phyloP scores from a whole-genome alignment of 2,888 invertebrate species.

The Bellardia bayeri region DNA sequence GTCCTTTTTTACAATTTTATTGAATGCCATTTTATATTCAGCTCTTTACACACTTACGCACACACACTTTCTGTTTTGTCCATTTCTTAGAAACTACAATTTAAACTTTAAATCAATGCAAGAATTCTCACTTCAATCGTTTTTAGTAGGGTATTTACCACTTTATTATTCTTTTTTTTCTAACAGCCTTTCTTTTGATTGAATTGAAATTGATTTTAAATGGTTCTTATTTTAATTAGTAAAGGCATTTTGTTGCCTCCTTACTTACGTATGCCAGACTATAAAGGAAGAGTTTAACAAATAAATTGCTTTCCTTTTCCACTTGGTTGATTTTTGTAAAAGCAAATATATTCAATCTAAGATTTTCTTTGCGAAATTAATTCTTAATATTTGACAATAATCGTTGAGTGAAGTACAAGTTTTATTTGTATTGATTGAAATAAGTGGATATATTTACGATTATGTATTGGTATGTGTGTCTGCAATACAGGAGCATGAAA shows the following conservation, averaged over 20 bases:
- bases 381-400: constrained; percentile 37
- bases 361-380: constrained; percentile 5
- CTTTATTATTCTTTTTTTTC: background rate
- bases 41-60: background rate
- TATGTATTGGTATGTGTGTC: too few species aligned
- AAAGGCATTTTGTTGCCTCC: constrained; percentile 17
- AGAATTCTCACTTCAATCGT: background rate
- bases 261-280: background rate
- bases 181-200: constrained; percentile 1
- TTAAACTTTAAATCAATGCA: background rate
- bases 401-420: constrained; percentile 34
- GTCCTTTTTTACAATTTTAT: background rate
- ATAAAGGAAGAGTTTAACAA: constrained; percentile 5
- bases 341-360: constrained; percentile 10
- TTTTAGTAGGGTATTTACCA: background rate
- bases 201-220: constrained; percentile 26
- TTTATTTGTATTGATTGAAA: constrained; percentile 4
- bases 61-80: background rate
- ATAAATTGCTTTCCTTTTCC: constrained; percentile 49
- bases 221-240: constrained; percentile 25
- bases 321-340: constrained; percentile 45
- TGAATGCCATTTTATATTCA: background rate
- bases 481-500: background rate
- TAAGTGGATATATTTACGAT: too few species aligned
- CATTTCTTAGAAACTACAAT: background rate